Conservation (phyloP, 1,140 invertebrate genomes). For the Artemia franciscana region DNA sequence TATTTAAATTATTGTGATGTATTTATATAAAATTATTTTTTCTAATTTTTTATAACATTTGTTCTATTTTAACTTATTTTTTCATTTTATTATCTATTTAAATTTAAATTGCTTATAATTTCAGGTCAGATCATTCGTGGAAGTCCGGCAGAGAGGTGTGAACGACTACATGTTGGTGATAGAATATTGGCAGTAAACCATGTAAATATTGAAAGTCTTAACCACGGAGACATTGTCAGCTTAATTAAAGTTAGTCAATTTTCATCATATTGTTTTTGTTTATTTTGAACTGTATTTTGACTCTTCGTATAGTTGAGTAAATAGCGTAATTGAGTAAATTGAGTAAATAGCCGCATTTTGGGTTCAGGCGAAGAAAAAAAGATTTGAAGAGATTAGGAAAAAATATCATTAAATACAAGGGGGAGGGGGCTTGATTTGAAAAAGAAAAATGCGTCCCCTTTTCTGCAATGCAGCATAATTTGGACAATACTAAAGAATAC, state of each 20-base stretch:
- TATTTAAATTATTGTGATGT: constrained; percentile 12
- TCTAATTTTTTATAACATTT: neutral
- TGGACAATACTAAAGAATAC: too few species aligned
- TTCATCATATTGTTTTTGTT: too few species aligned
- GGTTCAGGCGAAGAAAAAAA: too few species aligned
- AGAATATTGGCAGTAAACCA: constrained; percentile 89
- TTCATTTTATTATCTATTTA: neutral
- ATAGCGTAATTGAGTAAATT: too few species aligned
- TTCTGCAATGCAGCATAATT: too few species aligned
- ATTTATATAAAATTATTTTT: constrained; percentile 4
- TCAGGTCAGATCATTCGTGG: constrained; percentile 73
- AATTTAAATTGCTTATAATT: constrained; percentile 11
- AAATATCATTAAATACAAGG: too few species aligned
- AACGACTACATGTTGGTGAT: constrained; percentile 71
- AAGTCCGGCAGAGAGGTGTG: constrained; percentile 81
- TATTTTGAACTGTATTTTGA: too few species aligned
- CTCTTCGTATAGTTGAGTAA: too few species aligned
- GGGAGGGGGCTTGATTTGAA: too few species aligned
- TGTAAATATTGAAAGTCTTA: constrained; percentile 65
- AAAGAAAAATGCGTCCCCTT: too few species aligned
- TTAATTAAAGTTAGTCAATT: constrained; percentile 20
- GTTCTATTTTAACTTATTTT: neutral
- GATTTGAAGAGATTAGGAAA: too few species aligned
- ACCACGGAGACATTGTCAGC: constrained; percentile 90
- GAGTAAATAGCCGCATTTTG: too few species aligned